Evolutionary conservation across 1,140 invertebrate genomes (phyloP).

Genomic region (Brachionus calyciflorus): DNA sequence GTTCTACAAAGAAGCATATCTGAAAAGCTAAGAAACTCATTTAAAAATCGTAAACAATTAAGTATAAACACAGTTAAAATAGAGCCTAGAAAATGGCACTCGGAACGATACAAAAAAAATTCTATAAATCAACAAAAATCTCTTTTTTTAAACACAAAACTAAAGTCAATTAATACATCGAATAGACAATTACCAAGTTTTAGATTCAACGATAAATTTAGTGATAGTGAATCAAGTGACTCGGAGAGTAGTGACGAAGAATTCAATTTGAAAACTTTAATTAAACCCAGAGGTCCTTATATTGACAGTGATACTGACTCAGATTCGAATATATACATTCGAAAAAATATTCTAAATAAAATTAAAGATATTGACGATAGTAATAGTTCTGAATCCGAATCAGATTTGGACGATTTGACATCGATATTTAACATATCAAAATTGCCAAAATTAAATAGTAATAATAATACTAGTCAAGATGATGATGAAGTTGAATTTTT

Average conservation of each 20-base stretch:
- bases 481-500: too few species aligned
- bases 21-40: neutral
- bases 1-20: slow-evolving; percentile 15
- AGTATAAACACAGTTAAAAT: neutral
- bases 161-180: neutral
- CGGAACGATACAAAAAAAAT: neutral
- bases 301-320: neutral
- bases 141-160: neutral
- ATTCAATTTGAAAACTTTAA: too few species aligned
- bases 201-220: too few species aligned
- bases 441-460: too few species aligned
- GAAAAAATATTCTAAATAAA: neutral
- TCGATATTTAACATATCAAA: too few species aligned
- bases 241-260: neutral
- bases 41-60: neutral
- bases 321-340: neutral
- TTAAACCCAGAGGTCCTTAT: too few species aligned
- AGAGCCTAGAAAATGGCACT: neutral
- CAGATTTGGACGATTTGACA: too few species aligned
- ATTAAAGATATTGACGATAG: neutral
- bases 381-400: too few species aligned
- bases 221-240: neutral
- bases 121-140: too few species aligned
- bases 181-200: too few species aligned
- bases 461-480: too few species aligned